Evolutionary conservation across 2,888 invertebrate species (phyloP).

Genomic region (Allygus modestus): DNA sequence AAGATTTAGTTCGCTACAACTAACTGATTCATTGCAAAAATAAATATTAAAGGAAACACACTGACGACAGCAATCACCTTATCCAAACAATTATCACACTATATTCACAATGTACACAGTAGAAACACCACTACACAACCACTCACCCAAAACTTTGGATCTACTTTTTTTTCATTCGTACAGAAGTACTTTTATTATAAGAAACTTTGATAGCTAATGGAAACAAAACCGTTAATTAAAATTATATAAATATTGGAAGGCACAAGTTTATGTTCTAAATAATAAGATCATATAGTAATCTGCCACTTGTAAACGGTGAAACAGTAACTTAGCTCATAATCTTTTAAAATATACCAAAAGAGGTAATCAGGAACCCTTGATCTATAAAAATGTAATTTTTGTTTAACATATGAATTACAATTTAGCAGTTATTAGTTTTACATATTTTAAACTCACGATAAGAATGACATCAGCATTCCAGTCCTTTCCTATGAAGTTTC

Average conservation of each 20-base stretch:
- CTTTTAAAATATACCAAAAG: too few species aligned
- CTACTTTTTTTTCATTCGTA: neutral
- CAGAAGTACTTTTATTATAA: neutral
- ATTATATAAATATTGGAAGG: constrained; percentile 38
- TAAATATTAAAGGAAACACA: constrained; percentile 32
- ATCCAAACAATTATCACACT: constrained; percentile 25
- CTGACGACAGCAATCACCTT: constrained; percentile 23
- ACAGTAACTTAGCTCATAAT: too few species aligned
- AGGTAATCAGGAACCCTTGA: too few species aligned
- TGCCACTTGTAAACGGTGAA: too few species aligned
- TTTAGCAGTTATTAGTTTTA: too few species aligned
- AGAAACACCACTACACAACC: constrained; percentile 1
- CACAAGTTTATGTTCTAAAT: constrained; percentile 23
- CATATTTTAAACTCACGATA: too few species aligned
- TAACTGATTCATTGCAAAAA: neutral
- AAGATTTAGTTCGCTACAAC: constrained; percentile 17
- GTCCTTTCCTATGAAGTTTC: too few species aligned
- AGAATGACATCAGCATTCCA: too few species aligned
- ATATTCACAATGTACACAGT: constrained; percentile 5
- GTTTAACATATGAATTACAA: too few species aligned
- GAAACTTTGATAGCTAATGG: neutral
- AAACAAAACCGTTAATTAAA: neutral
- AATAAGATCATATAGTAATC: too few species aligned
- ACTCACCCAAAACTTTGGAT: constrained; percentile 41
- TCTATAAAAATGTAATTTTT: too few species aligned